Conservation (phyloP, 2,888 invertebrate genomes). For the Stegophylla sp. region DNA sequence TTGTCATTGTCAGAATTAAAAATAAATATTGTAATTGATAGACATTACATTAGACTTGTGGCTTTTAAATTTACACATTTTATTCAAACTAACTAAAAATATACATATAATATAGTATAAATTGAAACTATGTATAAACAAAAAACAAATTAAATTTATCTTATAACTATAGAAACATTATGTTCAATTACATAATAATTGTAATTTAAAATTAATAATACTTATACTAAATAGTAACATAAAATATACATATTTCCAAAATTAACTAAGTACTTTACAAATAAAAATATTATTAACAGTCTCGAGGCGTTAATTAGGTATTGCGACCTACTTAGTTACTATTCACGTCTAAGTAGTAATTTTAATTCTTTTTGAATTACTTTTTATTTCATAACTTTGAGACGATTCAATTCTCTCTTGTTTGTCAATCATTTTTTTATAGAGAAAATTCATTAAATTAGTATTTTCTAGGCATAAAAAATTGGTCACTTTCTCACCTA, state of each 20-base stretch:
- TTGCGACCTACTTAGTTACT: background rate
- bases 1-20: too few relatives aligned
- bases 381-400: background rate
- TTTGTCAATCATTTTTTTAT: conserved; percentile 43
- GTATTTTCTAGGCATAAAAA: conserved; percentile 1
- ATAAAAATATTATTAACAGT: background rate
- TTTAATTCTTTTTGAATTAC: conserved; percentile 10
- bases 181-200: background rate
- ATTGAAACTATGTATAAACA: too few relatives aligned
- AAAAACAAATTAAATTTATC: too few relatives aligned
- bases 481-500: conserved; percentile 1
- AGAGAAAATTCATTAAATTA: conserved; percentile 32
- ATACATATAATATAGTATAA: too few relatives aligned
- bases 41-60: too few relatives aligned
- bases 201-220: too few relatives aligned
- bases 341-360: background rate
- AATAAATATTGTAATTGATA: too few relatives aligned
- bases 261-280: background rate
- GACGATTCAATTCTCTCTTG: background rate
- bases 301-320: background rate
- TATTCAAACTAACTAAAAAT: too few relatives aligned
- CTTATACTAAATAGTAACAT: too few relatives aligned
- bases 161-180: too few relatives aligned
- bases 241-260: background rate
- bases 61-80: too few relatives aligned